Evolutionary conservation across 2,888 invertebrate genomes (phyloP), one percentile per base, ranked within the genome.

Genomic region (Eupithecia vulgata): DNA sequence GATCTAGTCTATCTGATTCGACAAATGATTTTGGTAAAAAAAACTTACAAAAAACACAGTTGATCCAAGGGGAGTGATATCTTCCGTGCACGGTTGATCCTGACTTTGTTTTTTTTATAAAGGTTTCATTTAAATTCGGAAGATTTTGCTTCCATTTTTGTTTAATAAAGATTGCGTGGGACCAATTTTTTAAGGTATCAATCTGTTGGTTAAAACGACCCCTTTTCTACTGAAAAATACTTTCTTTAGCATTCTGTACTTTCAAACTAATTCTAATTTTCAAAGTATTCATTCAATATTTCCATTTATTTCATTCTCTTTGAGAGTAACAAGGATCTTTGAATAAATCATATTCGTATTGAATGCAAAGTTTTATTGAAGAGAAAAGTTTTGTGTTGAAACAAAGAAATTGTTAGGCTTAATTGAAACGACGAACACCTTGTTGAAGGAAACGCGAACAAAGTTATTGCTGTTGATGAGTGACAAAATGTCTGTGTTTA

Each of bases 341-440:
- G 80, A 83, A 83, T 83, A 81, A 83, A 83, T 82, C 80, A 81
- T 82, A 82, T 79, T 80, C 81, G 79, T 81, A 80, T 81, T 81
- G 70, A 81, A 80, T 78, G 76, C 78, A 77, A 84, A 83, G 79
- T 84, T 81, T 75, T 76, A 79, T 78, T 80, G 79, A 85, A 87
- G 82, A 80, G 79, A 76, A 77, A 87, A 87, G 83, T 87, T 86
- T 81, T 78, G 79, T 80, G 72, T 80, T 71, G 80, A 72, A 78
- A 77, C 76, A 75, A 72, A 73, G 52, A 79, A 68, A 81, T 82
- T 81, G 80, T 80, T 78, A 67, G 76, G 75, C 75, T 78, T 85
- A 84, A 88, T 87, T 86, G 83, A 85, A 88, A 87, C 81, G 84
- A 82, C 81, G 69, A 79, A 77, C 76, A 81, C 80, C 80, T 84